phyloP scores from a whole-genome alignment of 2,888 invertebrate species.

The Hirtodrosophila confusa region DNA sequence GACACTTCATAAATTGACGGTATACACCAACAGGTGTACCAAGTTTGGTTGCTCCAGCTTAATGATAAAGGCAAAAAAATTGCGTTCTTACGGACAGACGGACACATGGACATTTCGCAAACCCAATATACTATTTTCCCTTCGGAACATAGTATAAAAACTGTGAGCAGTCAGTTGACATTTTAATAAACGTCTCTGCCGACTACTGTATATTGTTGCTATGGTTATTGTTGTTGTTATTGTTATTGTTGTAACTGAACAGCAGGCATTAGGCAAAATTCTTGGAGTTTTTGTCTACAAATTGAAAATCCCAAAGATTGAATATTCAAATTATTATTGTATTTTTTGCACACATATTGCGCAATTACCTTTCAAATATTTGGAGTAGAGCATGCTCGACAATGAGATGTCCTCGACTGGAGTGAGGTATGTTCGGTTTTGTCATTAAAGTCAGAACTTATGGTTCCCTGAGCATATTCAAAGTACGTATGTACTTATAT shows the following conservation, averaged over 20 bases:
- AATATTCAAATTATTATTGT: slow-evolving; percentile 6
- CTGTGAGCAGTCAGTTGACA: slow-evolving; percentile 72
- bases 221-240: slow-evolving; percentile 13
- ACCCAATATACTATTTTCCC: too few relatives aligned
- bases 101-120: too few relatives aligned
- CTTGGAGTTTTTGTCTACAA: slow-evolving; percentile 3
- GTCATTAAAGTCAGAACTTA: background rate
- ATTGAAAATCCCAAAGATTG: slow-evolving; percentile 10
- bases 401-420: too few relatives aligned
- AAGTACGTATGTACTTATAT: too few relatives aligned
- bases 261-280: slow-evolving; percentile 28
- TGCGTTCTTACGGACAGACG: too few relatives aligned
- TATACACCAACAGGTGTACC: too few relatives aligned
- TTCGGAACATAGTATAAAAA: slow-evolving; percentile 23
- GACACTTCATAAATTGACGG: too few relatives aligned
- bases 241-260: slow-evolving; percentile 16
- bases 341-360: slow-evolving; percentile 23
- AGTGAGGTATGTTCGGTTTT: background rate
- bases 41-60: too few relatives aligned
- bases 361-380: slow-evolving; percentile 8
- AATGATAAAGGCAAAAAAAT: too few relatives aligned
- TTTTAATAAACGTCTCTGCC: slow-evolving; percentile 66
- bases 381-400: background rate
- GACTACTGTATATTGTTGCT: slow-evolving; percentile 8
- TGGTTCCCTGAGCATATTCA: too few relatives aligned